Evolutionary conservation across 2,113 vertebrate genomes (phyloP), one percentile per base, ranked within the genome.

Genomic region (Brienomyrus longianalis): DNA sequence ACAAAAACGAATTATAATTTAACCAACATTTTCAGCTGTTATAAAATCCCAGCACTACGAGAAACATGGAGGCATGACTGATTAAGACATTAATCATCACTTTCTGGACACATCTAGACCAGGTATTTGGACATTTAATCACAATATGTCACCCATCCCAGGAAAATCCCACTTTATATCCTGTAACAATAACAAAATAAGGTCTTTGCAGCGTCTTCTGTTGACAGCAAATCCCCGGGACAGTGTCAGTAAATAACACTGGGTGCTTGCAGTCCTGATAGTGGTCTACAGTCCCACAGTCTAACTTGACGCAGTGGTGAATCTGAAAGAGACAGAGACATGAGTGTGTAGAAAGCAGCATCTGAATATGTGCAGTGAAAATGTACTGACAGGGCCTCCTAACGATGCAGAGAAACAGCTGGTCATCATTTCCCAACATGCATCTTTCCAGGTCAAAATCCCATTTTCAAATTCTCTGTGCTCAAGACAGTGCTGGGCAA

Each of bases 271-370:
- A 74, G 66, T 77, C 56, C 88, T 86, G 89, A 74, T 27, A 54
- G 11, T 45, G 35, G 35, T 43, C 59, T 45, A 56, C 47, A 35
- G 31, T 54, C 39, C 59, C 31, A 62, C 83, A 56, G 86, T 54
- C 86, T 90, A 90, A 88, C 90, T 80, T 83, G 86, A 59, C 8
- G 13, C 89, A 27, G 74, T 47, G 85, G 56, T 88, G 50, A 70
- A 88, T 83, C 90, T 90, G 90, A 59, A 90, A 90, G 27, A 90
- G 52, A 90, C 45, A 35, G 17, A 88, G 35, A 89, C 5, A 59
- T 62, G 80, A 80, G 70, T 83, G 15, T 23, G 45, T n/a, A 50
- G 9, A 52, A 11, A 35, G 10, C 21, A 45, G 27, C 89, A 48
- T 48, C 35, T 43, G 52, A 27, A 50, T 31, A 83, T 19, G 3